Conservation (phyloP, 2,113 vertebrate genomes). For the Odocoileus virginianus region DNA sequence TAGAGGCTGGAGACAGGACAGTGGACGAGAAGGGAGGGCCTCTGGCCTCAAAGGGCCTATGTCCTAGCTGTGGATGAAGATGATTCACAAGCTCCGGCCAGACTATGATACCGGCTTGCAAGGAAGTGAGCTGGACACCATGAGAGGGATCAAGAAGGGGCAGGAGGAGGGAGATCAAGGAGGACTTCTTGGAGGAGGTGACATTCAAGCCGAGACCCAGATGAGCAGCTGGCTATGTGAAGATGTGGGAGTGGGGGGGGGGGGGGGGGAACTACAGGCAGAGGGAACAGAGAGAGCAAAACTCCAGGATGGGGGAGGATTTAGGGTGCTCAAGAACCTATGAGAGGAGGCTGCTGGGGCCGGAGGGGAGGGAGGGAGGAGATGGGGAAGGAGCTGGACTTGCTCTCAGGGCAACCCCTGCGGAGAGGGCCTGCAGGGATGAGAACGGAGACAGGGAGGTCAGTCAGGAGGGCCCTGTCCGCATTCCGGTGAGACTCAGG, state of each 20-base stretch:
- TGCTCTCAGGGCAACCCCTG: neutral
- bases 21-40: neutral
- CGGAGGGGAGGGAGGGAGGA: fast-evolving
- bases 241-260: neutral
- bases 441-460: neutral
- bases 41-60: neutral
- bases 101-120: fast-evolving
- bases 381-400: neutral
- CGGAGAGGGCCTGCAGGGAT: neutral
- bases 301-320: neutral
- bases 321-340: neutral
- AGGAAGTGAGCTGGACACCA: neutral
- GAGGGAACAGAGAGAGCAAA: neutral
- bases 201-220: neutral
- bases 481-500: neutral
- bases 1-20: neutral
- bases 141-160: neutral
- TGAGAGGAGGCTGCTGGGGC: neutral
- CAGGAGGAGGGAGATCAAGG: neutral
- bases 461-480: neutral
- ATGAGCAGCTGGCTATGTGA: neutral
- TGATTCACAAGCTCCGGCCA: fast-evolving
- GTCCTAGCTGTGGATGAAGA: fast-evolving
- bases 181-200: neutral
- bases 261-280: too few relatives aligned